These are phyloP conservation scores for Ruditapes philippinarum DNA, from an alignment of 1,140 invertebrate species.

Conservation along the genomic window DNA sequence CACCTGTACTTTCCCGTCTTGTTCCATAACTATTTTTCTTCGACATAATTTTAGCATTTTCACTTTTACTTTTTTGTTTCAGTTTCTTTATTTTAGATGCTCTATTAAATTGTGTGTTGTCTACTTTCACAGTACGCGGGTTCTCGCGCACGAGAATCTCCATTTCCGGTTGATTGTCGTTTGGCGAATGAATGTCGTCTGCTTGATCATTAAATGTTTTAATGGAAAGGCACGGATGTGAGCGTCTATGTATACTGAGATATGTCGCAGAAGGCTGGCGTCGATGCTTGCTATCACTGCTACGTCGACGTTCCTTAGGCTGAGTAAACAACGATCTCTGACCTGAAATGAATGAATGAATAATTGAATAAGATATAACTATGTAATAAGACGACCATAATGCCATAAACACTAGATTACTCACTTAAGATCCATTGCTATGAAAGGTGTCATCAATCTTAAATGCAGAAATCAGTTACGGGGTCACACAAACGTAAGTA, in stretches of 20 bases:
- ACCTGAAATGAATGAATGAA: background rate
- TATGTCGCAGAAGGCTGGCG: background rate
- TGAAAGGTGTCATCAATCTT: too few species aligned
- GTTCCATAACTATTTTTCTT: background rate
- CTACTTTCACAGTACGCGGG: constrained; percentile 66
- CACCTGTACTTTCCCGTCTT: background rate
- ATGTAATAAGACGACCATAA: too few species aligned
- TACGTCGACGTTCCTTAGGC: constrained; percentile 30
- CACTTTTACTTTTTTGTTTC: constrained; percentile 31
- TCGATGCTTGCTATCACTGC: constrained; percentile 43
- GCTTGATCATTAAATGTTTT: background rate
- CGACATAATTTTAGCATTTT: background rate
- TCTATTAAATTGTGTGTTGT: constrained; percentile 57
- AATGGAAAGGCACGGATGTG: background rate
- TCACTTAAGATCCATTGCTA: too few species aligned
- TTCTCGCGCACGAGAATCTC: constrained; percentile 65
- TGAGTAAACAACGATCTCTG: background rate
- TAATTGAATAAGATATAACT: too few species aligned
- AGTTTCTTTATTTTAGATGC: background rate
- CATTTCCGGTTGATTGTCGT: background rate
- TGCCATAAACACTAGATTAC: too few species aligned
- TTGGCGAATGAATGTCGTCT: background rate
- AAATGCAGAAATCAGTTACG: too few species aligned
- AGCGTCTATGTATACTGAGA: constrained; percentile 24
- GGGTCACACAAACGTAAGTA: too few species aligned